Evolutionary conservation across 2,113 vertebrate genomes (phyloP).

Genomic region (Oncorhynchus nerka): DNA sequence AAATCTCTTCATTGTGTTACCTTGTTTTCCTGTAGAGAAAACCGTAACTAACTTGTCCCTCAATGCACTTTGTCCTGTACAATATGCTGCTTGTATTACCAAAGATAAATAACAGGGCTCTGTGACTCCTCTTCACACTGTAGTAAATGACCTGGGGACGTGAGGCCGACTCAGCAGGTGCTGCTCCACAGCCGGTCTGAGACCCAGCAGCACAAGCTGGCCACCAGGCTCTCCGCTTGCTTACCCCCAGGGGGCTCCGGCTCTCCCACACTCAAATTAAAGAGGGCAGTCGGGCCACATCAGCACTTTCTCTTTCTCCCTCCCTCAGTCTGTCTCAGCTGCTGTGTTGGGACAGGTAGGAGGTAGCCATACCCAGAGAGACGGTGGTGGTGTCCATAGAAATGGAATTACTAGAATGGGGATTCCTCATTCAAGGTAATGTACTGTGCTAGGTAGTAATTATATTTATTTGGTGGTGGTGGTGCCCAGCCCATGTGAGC

Average conservation of each 20-base stretch:
- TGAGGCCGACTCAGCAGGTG: slow-evolving; percentile 53
- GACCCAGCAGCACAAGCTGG: slow-evolving; percentile 39
- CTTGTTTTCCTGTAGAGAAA: background rate
- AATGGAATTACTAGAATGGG: no score
- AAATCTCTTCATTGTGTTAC: no score
- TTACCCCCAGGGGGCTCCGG: slow-evolving; percentile 28
- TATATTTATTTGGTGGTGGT: no score
- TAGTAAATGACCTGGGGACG: background rate
- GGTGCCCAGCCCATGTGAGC: background rate
- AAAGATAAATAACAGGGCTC: slow-evolving; percentile 10
- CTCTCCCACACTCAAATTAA: slow-evolving; percentile 63
- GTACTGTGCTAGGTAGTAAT: no score
- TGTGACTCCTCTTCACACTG: background rate
- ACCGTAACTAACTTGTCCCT: background rate
- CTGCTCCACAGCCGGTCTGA: slow-evolving; percentile 46
- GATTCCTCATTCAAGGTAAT: no score
- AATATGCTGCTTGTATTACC: background rate
- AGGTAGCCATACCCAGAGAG: background rate
- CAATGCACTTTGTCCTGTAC: background rate
- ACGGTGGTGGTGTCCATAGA: no score
- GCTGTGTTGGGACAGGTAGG: background rate
- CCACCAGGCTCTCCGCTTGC: slow-evolving; percentile 37
- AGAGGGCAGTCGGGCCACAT: slow-evolving; percentile 46
- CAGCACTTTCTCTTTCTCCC: slow-evolving; percentile 57
- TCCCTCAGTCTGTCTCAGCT: slow-evolving; percentile 19